Evolutionary conservation across 2,113 vertebrate genomes (phyloP).

Genomic region (Pithys albifrons): DNA sequence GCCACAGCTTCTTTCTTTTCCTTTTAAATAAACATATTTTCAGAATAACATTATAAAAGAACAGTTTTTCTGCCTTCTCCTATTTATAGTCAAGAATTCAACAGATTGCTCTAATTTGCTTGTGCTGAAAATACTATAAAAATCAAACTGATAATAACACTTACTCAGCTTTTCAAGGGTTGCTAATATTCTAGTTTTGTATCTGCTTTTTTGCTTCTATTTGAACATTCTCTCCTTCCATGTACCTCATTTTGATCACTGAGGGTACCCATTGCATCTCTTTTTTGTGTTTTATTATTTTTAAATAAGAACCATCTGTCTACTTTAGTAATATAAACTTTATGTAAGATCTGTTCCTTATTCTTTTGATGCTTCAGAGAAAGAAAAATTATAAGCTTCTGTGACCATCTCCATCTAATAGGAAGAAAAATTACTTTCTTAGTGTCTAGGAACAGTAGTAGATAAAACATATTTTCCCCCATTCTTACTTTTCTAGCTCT

Average conservation of each 20-base stretch:
- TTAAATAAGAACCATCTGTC: background rate
- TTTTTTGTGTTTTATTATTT: background rate
- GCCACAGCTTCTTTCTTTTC: background rate
- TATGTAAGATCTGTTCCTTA: background rate
- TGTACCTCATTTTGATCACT: background rate
- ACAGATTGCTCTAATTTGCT: conserved; percentile 7
- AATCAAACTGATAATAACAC: background rate
- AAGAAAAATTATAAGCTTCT: background rate
- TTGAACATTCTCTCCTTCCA: background rate
- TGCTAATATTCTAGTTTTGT: background rate
- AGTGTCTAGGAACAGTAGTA: background rate
- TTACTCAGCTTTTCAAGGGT: background rate
- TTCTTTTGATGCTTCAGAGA: background rate
- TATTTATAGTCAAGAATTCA: background rate
- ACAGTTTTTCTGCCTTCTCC: background rate
- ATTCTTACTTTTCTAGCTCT: background rate
- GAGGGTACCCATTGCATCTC: background rate
- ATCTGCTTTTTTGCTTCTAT: background rate
- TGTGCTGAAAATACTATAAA: background rate
- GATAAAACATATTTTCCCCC: background rate
- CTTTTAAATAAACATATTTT: background rate
- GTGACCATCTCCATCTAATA: background rate
- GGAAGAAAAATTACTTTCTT: background rate
- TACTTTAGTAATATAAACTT: background rate
- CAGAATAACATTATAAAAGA: background rate